Evolutionary conservation across 2,797 vertebrate species (phyloP).

Genomic region (Saxicola maurus): DNA sequence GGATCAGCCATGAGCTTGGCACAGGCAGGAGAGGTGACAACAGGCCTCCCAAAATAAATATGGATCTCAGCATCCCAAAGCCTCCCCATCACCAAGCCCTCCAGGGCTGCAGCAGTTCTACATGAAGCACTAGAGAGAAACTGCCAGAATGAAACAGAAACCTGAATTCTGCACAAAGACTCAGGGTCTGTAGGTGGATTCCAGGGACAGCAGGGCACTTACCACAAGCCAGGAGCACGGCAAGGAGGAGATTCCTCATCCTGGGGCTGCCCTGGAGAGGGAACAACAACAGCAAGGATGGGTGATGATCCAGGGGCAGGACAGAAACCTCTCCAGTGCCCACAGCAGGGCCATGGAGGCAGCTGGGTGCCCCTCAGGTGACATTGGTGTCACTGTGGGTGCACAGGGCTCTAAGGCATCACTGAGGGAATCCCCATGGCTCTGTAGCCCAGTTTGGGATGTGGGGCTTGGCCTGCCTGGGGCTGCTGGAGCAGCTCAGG

Average conservation of each 20-base stretch:
- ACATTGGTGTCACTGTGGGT: rapidly evolving
- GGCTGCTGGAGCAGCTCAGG: not conserved
- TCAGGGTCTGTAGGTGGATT: rapidly evolving
- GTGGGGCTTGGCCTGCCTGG: rapidly evolving
- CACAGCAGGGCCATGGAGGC: rapidly evolving
- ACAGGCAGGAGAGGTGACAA: not conserved
- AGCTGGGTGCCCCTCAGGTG: rapidly evolving
- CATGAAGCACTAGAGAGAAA: rapidly evolving
- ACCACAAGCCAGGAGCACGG: constrained; percentile 35
- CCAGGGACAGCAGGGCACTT: not conserved
- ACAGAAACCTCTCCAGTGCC: not conserved
- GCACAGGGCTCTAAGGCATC: rapidly evolving
- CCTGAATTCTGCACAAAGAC: not conserved
- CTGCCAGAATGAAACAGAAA: not conserved
- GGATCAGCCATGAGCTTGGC: not conserved
- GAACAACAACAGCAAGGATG: rapidly evolving
- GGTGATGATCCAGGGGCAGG: rapidly evolving
- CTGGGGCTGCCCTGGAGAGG: not conserved
- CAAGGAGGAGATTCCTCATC: constrained; percentile 53
- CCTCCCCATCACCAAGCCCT: rapidly evolving
- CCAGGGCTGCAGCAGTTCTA: not conserved
- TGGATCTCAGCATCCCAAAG: not conserved
- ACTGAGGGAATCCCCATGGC: rapidly evolving
- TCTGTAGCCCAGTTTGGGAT: not conserved
- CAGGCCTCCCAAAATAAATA: not conserved